phyloP scores from a whole-genome alignment of 2,113 vertebrate species.

The Passer domesticus region DNA sequence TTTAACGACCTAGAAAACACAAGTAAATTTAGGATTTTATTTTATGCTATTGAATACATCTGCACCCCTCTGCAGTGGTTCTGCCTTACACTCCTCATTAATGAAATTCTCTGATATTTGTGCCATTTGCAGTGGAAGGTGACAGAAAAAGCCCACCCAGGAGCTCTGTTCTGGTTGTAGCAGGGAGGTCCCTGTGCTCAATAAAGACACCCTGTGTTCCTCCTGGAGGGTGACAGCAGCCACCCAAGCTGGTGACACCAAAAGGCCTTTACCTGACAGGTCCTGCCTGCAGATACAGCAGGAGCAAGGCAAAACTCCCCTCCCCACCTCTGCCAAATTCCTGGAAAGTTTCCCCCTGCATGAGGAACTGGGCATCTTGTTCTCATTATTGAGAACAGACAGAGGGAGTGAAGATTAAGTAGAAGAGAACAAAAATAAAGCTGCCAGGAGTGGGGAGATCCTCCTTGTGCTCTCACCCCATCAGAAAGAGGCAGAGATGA shows the following conservation, averaged over 20 bases:
- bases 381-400: neutral
- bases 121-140: neutral
- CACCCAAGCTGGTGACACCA: neutral
- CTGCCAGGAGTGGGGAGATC: neutral
- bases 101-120: neutral
- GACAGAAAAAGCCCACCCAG: neutral
- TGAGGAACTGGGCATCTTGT: neutral
- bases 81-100: neutral
- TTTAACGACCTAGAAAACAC: neutral
- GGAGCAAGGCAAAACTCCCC: neutral
- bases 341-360: neutral
- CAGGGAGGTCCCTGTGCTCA: neutral
- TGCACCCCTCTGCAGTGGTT: neutral
- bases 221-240: neutral
- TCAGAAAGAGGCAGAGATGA: slow-evolving; percentile 16
- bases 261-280: neutral
- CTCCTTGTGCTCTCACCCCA: neutral
- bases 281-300: neutral
- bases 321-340: neutral
- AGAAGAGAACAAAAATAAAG: neutral
- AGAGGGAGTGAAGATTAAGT: neutral
- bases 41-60: neutral
- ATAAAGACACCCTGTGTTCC: neutral
- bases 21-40: neutral
- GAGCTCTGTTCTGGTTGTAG: neutral